phyloP scores from a whole-genome alignment of 1,140 invertebrate genomes.

The Sipha flava region DNA sequence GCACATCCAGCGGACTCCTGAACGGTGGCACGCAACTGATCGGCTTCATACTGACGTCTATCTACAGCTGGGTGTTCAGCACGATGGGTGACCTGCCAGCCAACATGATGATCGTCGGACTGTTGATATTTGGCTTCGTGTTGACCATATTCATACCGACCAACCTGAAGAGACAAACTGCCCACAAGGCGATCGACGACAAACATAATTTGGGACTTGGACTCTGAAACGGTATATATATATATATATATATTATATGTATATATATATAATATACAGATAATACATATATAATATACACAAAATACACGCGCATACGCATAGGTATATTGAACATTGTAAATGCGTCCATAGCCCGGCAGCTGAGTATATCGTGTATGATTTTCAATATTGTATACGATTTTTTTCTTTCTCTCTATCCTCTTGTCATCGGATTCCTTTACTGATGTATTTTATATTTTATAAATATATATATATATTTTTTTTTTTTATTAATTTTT shows the following conservation, averaged over 20 bases:
- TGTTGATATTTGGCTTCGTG: slow-evolving; percentile 56
- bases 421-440: not conserved
- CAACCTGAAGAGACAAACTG: slow-evolving; percentile 65
- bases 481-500: too few species aligned
- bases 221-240: not conserved
- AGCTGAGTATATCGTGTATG: too few species aligned
- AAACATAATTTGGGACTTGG: not conserved
- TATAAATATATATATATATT: too few species aligned
- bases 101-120: slow-evolving; percentile 55
- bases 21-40: slow-evolving; percentile 66
- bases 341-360: too few species aligned
- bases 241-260: too few species aligned
- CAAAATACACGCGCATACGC: too few species aligned
- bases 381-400: too few species aligned
- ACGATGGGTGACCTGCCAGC: slow-evolving; percentile 55
- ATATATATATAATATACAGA: too few species aligned
- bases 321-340: too few species aligned
- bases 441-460: not conserved
- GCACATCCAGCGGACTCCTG: slow-evolving; percentile 72
- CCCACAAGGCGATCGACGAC: slow-evolving; percentile 41
- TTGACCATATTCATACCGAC: slow-evolving; percentile 63
- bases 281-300: too few species aligned
- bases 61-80: slow-evolving; percentile 53
- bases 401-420: too few species aligned
- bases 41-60: slow-evolving; percentile 68